Percentiles rank a stretch among this genome's conserved stretches.
Conservation (phyloP, 2,888 invertebrate genomes). For the Drosophila tanythrix region DNA sequence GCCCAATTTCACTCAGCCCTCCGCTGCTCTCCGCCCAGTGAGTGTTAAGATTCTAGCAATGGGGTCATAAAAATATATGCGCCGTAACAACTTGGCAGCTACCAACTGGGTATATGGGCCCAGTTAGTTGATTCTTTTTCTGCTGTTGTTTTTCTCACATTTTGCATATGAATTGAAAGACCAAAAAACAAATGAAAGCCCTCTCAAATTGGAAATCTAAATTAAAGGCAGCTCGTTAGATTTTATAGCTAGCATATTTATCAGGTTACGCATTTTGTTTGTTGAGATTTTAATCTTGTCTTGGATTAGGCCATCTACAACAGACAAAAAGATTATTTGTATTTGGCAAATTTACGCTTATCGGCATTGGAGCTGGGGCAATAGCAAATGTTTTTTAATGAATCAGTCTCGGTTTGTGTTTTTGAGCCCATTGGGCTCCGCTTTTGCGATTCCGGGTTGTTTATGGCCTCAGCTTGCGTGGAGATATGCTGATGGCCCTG, state of each 20-base stretch:
- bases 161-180: conserved; percentile 32
- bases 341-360: conserved; percentile 79
- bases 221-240: conserved; percentile 31
- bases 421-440: conserved; percentile 14
- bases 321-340: conserved; percentile 60
- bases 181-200: background rate
- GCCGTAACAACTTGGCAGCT: conserved; percentile 64
- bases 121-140: conserved; percentile 25
- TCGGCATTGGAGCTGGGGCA: conserved; percentile 41
- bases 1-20: background rate
- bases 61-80: conserved; percentile 61
- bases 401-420: conserved; percentile 35
- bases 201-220: conserved; percentile 10
- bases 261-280: conserved; percentile 52
- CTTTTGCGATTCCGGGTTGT: conserved; percentile 52
- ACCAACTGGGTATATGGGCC: conserved; percentile 17
- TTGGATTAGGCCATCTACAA: conserved; percentile 39
- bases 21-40: conserved; percentile 4
- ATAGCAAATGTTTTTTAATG: conserved; percentile 54
- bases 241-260: conserved; percentile 47
- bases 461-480: conserved; percentile 60
- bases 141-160: background rate
- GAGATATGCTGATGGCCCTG: conserved; percentile 66
- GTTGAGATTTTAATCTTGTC: conserved; percentile 65
- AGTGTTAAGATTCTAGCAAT: conserved; percentile 45